phyloP scores from a whole-genome alignment of 2,888 invertebrate species.

The Cataglyphis albicans region DNA sequence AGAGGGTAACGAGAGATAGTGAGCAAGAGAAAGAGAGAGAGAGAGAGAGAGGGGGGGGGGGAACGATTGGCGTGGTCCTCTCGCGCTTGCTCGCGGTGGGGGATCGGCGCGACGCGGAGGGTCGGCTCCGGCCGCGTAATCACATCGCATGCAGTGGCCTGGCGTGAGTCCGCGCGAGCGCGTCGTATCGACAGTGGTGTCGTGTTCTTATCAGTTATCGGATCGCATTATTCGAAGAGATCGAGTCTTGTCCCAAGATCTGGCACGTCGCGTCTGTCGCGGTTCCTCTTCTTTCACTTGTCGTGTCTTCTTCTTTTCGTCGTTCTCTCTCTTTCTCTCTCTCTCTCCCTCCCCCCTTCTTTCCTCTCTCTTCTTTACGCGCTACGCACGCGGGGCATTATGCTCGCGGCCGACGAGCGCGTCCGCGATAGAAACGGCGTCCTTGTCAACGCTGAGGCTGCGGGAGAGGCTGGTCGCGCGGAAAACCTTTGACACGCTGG shows the following conservation, averaged over 20 bases:
- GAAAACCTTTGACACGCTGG: conserved; percentile 78
- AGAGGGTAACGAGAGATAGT: background rate
- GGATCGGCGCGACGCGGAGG: conserved; percentile 63
- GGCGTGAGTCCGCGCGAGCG: conserved; percentile 82
- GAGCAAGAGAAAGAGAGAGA: background rate
- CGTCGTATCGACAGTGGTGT: conserved; percentile 62
- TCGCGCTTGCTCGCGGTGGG: conserved; percentile 45
- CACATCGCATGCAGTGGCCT: conserved; percentile 84
- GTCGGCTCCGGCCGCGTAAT: conserved; percentile 81
- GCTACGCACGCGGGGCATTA: conserved; percentile 68
- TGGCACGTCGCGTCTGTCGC: conserved; percentile 12
- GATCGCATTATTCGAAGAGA: background rate
- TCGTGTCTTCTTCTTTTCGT: background rate
- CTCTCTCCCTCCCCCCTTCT: background rate
- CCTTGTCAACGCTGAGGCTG: conserved; percentile 63
- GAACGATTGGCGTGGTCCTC: conserved; percentile 34
- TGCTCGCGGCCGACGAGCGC: conserved; percentile 75
- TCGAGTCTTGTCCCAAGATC: background rate
- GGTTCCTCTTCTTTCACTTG: background rate
- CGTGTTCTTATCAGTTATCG: background rate
- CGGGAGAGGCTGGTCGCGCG: conserved; percentile 58
- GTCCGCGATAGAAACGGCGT: conserved; percentile 67
- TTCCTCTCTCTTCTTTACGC: background rate
- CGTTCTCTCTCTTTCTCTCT: background rate
- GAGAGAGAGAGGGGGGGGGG: conserved; percentile 19